Evolutionary conservation across 2,797 vertebrate genomes (phyloP), one percentile per base, ranked within the genome.

Genomic region (Champsocephalus esox): DNA sequence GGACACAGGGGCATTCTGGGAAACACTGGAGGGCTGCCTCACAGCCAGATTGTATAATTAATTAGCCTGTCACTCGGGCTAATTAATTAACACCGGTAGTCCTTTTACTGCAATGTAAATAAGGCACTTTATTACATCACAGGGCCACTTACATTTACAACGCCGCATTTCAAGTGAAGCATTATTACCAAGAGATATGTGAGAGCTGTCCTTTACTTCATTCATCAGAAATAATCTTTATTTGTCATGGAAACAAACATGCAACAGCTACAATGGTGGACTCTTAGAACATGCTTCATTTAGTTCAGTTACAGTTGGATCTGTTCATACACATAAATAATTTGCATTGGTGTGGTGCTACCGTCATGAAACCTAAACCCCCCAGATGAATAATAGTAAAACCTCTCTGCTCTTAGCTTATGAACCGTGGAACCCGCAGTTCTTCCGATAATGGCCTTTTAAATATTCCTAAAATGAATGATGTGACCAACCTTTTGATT

Each of bases 1-100:
- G 62, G 66, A 80, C 75, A 64, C 54, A 0, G 7, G 57, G 75
- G 81, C 75, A 90, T 84, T 80, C 69, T 87, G 79, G 82, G 81
- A 80, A 87, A 82, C 45, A 65, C 28, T 50, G 50, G 13, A 70
- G 32, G 51, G 67, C 41, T 64, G 61, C 59, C 51, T 80, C 65
- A 67, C 55, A 65, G 79, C 56, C 12, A 10, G 58, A 44, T 4
- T 19, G 48, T 54, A 43, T 5, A 83, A 83, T 89, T 81, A 4
- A 89, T 82, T 54, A 73, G 48, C 58, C 63, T 84, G 80, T 80
- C 78, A 73, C 67, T 77, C 6, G 14, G 52, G 64, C n/a, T 55
- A 64, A 77, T 90, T 80, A 82, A 85, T 90, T 81, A 85, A 54
- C 46, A 48, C 45, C 58, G 62, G 11, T 51, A 24, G 28, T 9